Evolutionary conservation across 1,140 invertebrate genomes (phyloP).

Genomic region (Aphis craccivora): DNA sequence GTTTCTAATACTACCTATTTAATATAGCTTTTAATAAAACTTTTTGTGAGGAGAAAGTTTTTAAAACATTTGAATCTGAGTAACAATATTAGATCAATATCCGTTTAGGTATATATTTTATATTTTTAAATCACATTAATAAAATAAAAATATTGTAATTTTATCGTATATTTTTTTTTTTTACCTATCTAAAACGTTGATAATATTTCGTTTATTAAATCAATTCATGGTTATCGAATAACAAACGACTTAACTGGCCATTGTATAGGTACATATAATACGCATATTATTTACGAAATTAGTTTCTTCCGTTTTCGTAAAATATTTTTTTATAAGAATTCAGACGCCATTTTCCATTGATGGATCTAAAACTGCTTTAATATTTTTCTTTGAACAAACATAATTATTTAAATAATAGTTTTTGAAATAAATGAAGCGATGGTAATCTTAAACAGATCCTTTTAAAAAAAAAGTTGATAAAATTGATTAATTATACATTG

Average conservation of each 20-base stretch:
- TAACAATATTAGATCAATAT: constrained; percentile 2
- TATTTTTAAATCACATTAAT: neutral
- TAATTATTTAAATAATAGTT: neutral
- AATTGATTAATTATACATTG: too few species aligned
- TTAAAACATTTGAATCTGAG: neutral
- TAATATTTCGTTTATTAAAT: neutral
- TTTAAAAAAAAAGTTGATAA: neutral
- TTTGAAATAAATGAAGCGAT: neutral
- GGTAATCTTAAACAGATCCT: too few species aligned
- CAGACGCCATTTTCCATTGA: neutral
- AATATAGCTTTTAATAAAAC: constrained; percentile 6
- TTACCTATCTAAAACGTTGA: neutral
- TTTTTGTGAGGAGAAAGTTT: neutral
- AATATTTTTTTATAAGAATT: neutral
- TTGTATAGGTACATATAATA: neutral
- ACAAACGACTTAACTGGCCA: neutral
- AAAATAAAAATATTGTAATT: neutral
- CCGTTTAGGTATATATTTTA: neutral
- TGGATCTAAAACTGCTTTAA: neutral
- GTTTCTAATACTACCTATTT: neutral
- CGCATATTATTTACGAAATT: neutral
- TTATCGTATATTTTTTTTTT: neutral
- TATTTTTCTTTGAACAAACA: neutral
- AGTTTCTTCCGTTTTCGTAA: neutral
- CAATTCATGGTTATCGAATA: neutral